Evolutionary conservation across 2,888 invertebrate genomes (phyloP), one percentile per base, ranked within the genome.

Genomic region (Apodemia hepburni): DNA sequence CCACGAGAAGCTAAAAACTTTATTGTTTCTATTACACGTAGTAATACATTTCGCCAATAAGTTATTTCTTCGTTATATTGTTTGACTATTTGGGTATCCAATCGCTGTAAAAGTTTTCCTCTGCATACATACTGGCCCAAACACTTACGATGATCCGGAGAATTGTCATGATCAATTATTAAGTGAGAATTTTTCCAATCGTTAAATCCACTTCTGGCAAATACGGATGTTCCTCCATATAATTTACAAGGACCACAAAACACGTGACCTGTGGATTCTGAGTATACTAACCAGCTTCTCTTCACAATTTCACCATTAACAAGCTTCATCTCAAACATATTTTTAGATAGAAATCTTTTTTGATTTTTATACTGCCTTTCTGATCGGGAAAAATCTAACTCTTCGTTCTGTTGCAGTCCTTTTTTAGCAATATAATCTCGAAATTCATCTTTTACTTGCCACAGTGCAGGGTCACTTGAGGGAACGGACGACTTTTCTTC

Each of bases 171-270:
- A 61, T 62, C 45, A 64, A 60, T 59, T 66, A 63, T 60, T 66
- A 63, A 27, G 61, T 61, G 58, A 61, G 59, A 61, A 61, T 61
- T 64, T 61, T 66, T 62, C 62, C 62, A 58, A 58, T 58, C 64
- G 64, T 59, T 61, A 64, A 61, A 66, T 62, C 64, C 66, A 49
- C 38, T 59, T 61, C 58, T 64, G 42, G 66, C 64, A 61, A 66
- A 64, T 47, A 62, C 38, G 58, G 64, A 49, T 47, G 61, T 51
- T 45, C 60, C 64, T 58, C 62, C 64, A 64, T 62, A 62, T 62
- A 62, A 58, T 62, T 62, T 62, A 35, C 62, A 64, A 64, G 62
- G 47, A 65, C 54, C 64, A 62, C 66, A 66, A 66, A 66, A 66
- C 59, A 66, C 66, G 27, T 49, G 62, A 59, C 62, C 64, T 51